A percentile compares a stretch with the other conserved stretches of the same genome.
Evolutionary conservation across 2,113 vertebrate species (phyloP).

Genomic region (Pyxicephalus adspersus): DNA sequence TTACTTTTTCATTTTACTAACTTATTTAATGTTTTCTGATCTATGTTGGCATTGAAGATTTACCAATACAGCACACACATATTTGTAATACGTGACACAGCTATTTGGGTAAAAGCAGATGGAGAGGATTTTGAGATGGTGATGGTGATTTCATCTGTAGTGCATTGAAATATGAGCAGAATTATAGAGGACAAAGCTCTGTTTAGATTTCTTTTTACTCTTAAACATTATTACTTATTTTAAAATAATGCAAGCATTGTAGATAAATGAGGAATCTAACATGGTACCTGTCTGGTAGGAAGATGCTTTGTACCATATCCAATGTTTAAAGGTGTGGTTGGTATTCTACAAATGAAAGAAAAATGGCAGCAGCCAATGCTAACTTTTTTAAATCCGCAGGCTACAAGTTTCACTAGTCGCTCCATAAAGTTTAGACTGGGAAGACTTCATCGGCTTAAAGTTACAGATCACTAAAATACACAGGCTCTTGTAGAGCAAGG

Average conservation of each 20-base stretch:
- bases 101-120: conserved; percentile 16
- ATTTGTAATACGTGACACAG: conserved; percentile 3
- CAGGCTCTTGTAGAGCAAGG: too few species aligned
- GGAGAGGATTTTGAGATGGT: background rate
- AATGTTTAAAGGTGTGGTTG: too few species aligned
- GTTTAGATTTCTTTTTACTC: background rate
- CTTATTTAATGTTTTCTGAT: background rate
- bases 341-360: too few species aligned
- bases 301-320: too few species aligned
- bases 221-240: background rate
- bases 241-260: background rate
- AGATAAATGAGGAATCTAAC: too few species aligned
- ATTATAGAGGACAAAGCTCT: background rate
- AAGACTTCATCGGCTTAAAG: too few species aligned
- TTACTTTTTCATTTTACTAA: background rate
- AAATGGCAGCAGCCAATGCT: too few species aligned
- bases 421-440: too few species aligned
- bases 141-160: background rate
- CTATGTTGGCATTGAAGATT: background rate
- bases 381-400: too few species aligned
- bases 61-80: background rate
- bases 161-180: background rate
- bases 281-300: too few species aligned
- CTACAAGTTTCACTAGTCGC: too few species aligned
- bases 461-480: too few species aligned